Conservation (phyloP, 2,113 vertebrate genomes). For the Tichodroma muraria region DNA sequence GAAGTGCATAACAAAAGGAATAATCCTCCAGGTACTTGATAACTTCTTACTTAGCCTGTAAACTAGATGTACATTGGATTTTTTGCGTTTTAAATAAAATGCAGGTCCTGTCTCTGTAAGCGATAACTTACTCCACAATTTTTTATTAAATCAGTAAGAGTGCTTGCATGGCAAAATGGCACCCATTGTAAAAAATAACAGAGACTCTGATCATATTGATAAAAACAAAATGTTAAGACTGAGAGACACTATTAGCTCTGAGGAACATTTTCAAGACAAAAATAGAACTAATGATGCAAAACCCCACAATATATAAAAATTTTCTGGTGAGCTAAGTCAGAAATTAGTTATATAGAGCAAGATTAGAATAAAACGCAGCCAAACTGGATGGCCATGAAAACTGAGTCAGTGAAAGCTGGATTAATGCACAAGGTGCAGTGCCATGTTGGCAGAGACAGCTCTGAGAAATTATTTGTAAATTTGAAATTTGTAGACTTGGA, state of each 20-base stretch:
- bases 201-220: background rate
- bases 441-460: background rate
- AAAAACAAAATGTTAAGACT: background rate
- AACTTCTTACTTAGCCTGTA: background rate
- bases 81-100: background rate
- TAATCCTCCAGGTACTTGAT: background rate
- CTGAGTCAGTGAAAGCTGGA: background rate
- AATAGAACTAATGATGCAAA: background rate
- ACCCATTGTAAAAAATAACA: background rate
- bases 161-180: background rate
- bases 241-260: background rate
- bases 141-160: background rate
- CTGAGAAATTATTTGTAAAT: background rate
- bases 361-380: background rate
- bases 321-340: background rate
- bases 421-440: background rate
- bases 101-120: background rate
- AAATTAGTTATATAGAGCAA: background rate
- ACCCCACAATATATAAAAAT: fast-evolving
- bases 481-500: background rate
- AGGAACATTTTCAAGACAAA: background rate
- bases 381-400: background rate
- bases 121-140: background rate
- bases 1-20: background rate
- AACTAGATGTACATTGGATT: background rate